Conservation (phyloP, 2,113 vertebrate genomes). For the Cynoglossus semilaevis region DNA sequence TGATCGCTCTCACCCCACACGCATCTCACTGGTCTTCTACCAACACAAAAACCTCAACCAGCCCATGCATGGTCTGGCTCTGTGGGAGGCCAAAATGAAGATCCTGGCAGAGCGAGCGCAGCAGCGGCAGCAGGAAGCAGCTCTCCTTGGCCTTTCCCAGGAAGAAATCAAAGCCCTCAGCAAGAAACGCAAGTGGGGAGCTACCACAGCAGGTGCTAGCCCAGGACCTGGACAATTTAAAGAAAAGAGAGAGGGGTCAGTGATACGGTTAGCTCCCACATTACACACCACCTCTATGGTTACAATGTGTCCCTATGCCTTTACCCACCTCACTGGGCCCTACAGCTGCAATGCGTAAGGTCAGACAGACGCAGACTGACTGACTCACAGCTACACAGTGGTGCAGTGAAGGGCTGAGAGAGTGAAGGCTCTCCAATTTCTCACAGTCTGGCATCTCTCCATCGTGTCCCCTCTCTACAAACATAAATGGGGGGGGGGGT, state of each 20-base stretch:
- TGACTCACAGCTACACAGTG: conserved; percentile 51
- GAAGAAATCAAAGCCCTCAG: conserved; percentile 88
- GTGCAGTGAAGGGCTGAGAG: conserved; percentile 49
- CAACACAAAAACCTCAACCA: conserved; percentile 99
- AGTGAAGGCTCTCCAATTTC: conserved; percentile 53
- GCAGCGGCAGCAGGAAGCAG: conserved; percentile 89
- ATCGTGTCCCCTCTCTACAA: conserved; percentile 55
- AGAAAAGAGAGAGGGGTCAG: conserved; percentile 76
- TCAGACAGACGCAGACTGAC: conserved; percentile 36
- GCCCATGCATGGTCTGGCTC: conserved; percentile 90
- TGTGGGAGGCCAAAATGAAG: conserved; percentile 99
- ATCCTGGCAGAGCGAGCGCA: conserved; percentile 88
- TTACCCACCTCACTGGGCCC: conserved; percentile 95
- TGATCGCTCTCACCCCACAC: conserved; percentile 92
- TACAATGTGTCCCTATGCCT: conserved; percentile 95
- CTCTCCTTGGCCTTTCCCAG: conserved; percentile 85
- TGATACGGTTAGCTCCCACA: conserved; percentile 85
- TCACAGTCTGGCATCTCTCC: conserved; percentile 55
- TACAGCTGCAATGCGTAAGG: conserved; percentile 95
- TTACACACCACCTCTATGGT: conserved; percentile 87
- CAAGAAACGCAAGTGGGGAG: conserved; percentile 95
- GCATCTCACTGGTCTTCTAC: conserved; percentile 99
- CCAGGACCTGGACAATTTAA: conserved; percentile 78
- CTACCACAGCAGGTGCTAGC: conserved; percentile 67
- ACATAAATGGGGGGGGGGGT: conserved; percentile 35